Percentiles rank a stretch among this genome's conserved stretches.
Evolutionary conservation across 2,797 vertebrate genomes (phyloP).

Genomic region (Myotis pilosus): DNA sequence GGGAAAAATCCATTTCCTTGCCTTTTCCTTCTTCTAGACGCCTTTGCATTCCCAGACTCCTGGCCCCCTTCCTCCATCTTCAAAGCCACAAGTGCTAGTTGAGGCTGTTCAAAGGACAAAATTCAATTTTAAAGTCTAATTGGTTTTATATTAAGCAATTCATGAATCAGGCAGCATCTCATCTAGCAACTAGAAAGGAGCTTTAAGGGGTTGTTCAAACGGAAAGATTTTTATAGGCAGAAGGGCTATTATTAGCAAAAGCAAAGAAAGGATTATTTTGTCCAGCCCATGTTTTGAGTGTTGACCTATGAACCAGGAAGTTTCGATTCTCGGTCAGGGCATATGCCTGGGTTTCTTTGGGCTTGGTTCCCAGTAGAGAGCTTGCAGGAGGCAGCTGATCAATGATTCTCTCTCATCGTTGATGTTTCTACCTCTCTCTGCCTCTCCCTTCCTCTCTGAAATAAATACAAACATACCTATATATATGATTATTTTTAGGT

Average conservation of each 20-base stretch:
- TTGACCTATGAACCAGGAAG: too few species aligned
- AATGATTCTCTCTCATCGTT: too few species aligned
- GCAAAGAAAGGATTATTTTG: background rate
- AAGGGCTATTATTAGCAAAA: background rate
- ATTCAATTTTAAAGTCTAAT: background rate
- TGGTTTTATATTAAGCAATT: background rate
- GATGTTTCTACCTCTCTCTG: too few species aligned
- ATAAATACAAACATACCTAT: too few species aligned
- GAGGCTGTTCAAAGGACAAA: background rate
- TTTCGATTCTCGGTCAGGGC: too few species aligned
- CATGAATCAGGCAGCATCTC: background rate
- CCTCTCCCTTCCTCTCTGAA: too few species aligned
- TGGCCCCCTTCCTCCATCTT: background rate
- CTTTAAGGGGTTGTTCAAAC: background rate
- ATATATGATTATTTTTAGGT: background rate
- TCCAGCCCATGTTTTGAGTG: too few species aligned
- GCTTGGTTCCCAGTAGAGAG: too few species aligned
- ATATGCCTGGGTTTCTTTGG: too few species aligned
- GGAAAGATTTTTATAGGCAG: background rate
- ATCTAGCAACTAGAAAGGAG: background rate
- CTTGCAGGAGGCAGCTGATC: too few species aligned
- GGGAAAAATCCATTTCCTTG: background rate
- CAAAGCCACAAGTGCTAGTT: background rate
- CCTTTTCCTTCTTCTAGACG: conserved; percentile 19
- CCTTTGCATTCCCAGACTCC: background rate